phyloP scores from a whole-genome alignment of 2,797 vertebrate species.

The Phrynocephalus guinanensis region DNA sequence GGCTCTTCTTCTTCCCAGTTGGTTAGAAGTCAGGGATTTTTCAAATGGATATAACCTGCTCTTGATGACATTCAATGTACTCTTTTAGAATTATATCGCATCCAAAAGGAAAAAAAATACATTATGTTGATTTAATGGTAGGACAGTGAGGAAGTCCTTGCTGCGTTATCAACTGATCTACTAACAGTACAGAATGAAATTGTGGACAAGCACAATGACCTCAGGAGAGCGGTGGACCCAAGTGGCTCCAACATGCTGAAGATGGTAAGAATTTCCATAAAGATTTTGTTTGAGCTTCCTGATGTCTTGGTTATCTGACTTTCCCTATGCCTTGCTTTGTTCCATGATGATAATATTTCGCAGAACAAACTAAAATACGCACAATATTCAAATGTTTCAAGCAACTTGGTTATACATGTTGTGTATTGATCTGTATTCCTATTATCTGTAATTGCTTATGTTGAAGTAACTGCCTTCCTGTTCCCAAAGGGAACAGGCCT shows the following conservation, averaged over 20 bases:
- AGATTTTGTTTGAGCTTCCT: background rate
- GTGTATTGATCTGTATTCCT: too few relatives aligned
- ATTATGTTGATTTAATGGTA: conserved; percentile 1
- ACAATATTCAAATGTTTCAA: background rate
- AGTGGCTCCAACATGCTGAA: conserved; percentile 69
- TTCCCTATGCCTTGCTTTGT: background rate
- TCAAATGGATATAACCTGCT: background rate
- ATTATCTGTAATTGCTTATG: too few relatives aligned
- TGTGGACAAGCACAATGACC: conserved; percentile 61
- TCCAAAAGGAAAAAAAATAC: background rate
- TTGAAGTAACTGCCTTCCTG: too few relatives aligned
- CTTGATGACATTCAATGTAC: background rate
- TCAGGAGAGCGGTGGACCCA: conserved; percentile 62
- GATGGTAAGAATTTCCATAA: conserved; percentile 65
- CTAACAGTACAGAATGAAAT: conserved; percentile 41
- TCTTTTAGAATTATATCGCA: background rate
- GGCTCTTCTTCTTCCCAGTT: too few relatives aligned
- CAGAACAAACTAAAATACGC: too few relatives aligned
- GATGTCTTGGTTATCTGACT: background rate
- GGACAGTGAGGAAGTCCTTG: background rate
- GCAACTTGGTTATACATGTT: background rate
- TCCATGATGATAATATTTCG: background rate
- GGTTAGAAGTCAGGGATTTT: background rate
- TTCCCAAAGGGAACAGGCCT: too few relatives aligned
- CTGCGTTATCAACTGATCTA: background rate